Base-by-base conservation (phyloP, 35 echinoderm and acorn worm genomes). In the Hemicentrotus pulcherrimus region DNA sequence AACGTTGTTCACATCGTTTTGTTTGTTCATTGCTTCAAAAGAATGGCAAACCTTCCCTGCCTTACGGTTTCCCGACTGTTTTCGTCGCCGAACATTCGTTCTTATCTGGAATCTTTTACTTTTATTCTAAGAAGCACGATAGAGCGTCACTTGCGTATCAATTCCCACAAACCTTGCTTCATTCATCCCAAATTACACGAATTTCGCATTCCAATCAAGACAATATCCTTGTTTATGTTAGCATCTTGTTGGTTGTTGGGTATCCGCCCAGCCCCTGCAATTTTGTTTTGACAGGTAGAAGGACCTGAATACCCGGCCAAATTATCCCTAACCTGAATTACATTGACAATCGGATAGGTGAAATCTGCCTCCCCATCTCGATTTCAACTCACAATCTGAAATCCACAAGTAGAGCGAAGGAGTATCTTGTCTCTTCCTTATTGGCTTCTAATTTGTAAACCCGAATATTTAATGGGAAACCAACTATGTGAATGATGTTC, bases 181-280 rank as follows among this genome's bases (percentile, higher is more conserved):
- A 78, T 78, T 28, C 65, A 78, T n/a, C 19, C 28, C 6, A 78
- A 78, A 78, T 78, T 28, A 78, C 19, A 28, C 19, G 65, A 78
- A 78, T 78, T 28, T 78, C 16, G 9, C 9, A 78, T 78, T 28
- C 28, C 24, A 78, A 78, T 78, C 19, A 28, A 78, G 65, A n/a
- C 65, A 78, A 78, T 78, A 78, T 78, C 19, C 28, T 78, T 78
- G 65, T 78, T 78, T 78, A 71, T 78, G 65, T 78, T 78, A n/a
- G 22, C 65, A 28, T 78, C 65, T 78, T 78, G 65, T 78, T 78
- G 65, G 6, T 28, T 78, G 6, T 28, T 78, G 28, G 24, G 65
- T 28, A 28, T 78, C 65, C 7, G 65, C 8, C 65, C 65, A 78
- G 24, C 65, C 65, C 65, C 19, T 78, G 19, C 65, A 78, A 78